Conservation (phyloP, 2,113 vertebrate genomes). For the Cariama cristata region DNA sequence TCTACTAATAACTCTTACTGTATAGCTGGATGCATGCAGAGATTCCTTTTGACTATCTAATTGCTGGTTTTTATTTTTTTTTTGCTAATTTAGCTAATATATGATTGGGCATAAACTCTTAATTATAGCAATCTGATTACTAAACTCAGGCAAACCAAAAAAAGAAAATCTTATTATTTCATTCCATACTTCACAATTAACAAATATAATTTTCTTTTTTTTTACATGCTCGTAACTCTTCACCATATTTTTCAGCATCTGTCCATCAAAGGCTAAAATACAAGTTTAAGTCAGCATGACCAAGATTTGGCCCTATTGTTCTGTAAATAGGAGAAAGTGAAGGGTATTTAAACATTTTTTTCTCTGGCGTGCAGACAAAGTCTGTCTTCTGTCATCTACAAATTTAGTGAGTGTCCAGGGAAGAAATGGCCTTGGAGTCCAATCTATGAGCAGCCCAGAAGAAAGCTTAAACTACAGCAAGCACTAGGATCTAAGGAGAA, state of each 20-base stretch:
- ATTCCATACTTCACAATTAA: neutral
- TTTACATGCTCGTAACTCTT: neutral
- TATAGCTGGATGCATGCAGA: neutral
- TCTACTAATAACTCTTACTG: neutral
- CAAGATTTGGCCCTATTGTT: neutral
- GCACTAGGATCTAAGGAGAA: neutral
- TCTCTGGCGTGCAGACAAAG: neutral
- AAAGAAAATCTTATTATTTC: neutral
- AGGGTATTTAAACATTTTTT: neutral
- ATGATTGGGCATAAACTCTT: neutral
- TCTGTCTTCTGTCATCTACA: neutral
- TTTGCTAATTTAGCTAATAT: neutral
- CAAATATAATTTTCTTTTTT: neutral
- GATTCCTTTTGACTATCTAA: neutral
- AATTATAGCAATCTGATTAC: neutral
- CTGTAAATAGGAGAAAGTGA: neutral
- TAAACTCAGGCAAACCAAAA: neutral
- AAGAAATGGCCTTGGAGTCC: neutral
- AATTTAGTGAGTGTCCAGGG: neutral
- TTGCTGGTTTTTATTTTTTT: neutral
- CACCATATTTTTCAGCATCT: neutral
- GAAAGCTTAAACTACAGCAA: neutral
- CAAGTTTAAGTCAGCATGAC: neutral
- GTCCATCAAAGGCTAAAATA: neutral
- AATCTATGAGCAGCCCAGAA: neutral